Base-by-base conservation (phyloP, 2,888 invertebrate species). In the Pantelozetes paolii region DNA sequence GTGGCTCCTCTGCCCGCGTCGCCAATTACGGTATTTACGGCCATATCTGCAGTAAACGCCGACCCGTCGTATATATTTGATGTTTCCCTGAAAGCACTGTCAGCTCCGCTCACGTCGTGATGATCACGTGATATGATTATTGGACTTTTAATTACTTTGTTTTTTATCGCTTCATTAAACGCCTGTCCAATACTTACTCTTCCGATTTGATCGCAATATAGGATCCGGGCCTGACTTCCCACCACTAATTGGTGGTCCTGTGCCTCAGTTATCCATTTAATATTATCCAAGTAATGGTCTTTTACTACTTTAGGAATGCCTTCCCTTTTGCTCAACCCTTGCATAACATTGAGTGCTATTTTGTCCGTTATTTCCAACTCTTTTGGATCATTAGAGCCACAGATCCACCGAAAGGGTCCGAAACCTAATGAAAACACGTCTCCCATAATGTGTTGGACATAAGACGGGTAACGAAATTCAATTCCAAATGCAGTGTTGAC, bases 391-490 rank as follows among this genome's bases (percentile, higher is more conserved):
- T 84, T 84, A 1, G 86, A 87, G 0, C 86, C 84, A 78, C 87
- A 87, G 2, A 87, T 85, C 87, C 87, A 87, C 30, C 87, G 82
- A 80, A 87, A 88, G 1, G 87, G 87, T 13, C 87, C 87, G 80
- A 88, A 88, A n/a, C 87, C 87, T 72, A 87, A 81, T 0, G 87
- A 86, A 81, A 87, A 87, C 54, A 87, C 86, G 78, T 87, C 86
- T 1, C 87, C 87, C 86, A 88, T 87, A 75, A 88, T 86, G 77
- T 87, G 86, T 80, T 88, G 86, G 23, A 87, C 86, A 79, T 87
- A 87, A 69, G 86, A 86, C 0, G 87, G 87, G 79, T 86, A 87
- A 64, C 84, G 82, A 80, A 86, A 87, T 45, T 79, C 79, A n/a
- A 82, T 81, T 28, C 83, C 83, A 45, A 81, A 80, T 67, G 81